These are phyloP conservation scores for Austrofundulus limnaeus DNA, from an alignment of 2,113 vertebrate species.

Conservation along the genomic window DNA sequence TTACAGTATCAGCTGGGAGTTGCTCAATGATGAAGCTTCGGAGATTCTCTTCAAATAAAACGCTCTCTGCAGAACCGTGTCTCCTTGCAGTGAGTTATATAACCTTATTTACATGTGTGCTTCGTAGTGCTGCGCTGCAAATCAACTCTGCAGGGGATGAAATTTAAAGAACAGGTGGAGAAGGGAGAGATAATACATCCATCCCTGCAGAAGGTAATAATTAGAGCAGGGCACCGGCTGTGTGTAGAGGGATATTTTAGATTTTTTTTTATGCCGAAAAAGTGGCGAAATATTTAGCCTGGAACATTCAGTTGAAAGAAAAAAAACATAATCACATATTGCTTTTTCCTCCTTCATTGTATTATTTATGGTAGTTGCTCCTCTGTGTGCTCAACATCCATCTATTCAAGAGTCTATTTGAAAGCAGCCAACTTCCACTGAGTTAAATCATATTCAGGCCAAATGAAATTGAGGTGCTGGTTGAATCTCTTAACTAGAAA, in stretches of 20 bases:
- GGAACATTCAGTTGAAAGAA: slow-evolving; percentile 10
- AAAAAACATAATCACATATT: not conserved
- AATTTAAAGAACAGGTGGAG: slow-evolving; percentile 27
- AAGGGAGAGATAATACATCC: not conserved
- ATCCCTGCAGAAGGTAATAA: not conserved
- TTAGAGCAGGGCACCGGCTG: not conserved
- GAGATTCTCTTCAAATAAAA: slow-evolving; percentile 25
- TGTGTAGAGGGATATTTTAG: not conserved
- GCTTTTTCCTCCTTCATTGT: slow-evolving; percentile 15
- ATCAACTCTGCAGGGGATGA: slow-evolving; percentile 8
- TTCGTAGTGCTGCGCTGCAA: slow-evolving; percentile 19
- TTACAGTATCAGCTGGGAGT: slow-evolving; percentile 35
- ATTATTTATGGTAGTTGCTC: slow-evolving; percentile 22
- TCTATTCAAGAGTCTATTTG: slow-evolving; percentile 43
- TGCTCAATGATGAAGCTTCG: slow-evolving; percentile 33
- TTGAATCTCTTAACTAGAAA: slow-evolving; percentile 46
- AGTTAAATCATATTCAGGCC: slow-evolving; percentile 45
- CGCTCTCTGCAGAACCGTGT: slow-evolving; percentile 23
- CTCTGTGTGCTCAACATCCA: slow-evolving; percentile 10
- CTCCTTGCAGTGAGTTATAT: slow-evolving; percentile 20
- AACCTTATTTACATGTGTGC: slow-evolving; percentile 43
- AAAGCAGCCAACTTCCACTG: slow-evolving; percentile 31
- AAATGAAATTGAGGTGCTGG: slow-evolving; percentile 43
- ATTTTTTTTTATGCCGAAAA: no score
- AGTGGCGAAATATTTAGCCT: not conserved